A percentile compares a stretch with the other conserved stretches of the same genome.
These are phyloP conservation scores for Microcebus griseorufus DNA, from an alignment of 2,113 vertebrate species.

Conservation along the genomic window DNA sequence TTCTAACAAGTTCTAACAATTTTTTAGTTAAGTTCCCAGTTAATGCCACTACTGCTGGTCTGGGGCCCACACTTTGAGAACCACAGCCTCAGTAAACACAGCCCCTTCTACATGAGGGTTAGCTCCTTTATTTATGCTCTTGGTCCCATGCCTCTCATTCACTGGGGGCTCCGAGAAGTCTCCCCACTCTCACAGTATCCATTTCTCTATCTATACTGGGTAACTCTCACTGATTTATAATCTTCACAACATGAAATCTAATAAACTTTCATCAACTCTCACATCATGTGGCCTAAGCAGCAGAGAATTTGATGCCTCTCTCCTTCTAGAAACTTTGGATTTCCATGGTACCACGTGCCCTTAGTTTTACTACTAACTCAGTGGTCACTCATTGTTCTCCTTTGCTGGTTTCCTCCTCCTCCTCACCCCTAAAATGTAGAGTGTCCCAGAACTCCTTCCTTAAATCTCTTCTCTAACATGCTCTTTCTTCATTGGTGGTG, in stretches of 20 bases:
- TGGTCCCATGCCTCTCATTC: neutral
- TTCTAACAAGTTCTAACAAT: neutral
- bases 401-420: neutral
- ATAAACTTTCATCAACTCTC: neutral
- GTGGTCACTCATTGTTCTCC: neutral
- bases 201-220: neutral
- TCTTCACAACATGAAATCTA: neutral
- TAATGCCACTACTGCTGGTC: neutral
- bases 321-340: neutral
- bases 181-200: neutral
- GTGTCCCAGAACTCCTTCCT: neutral
- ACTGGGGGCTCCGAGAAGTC: neutral
- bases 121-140: neutral
- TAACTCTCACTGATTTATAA: neutral
- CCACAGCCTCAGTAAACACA: neutral
- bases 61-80: neutral
- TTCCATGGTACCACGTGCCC: neutral
- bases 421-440: neutral
- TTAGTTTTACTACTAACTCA: neutral
- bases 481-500: neutral
- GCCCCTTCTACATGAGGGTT: neutral
- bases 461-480: neutral
- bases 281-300: neutral
- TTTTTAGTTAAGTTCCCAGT: neutral
- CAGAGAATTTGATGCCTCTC: neutral